phyloP scores from a whole-genome alignment of 2,113 vertebrate genomes.

The Parotia lawesii region DNA sequence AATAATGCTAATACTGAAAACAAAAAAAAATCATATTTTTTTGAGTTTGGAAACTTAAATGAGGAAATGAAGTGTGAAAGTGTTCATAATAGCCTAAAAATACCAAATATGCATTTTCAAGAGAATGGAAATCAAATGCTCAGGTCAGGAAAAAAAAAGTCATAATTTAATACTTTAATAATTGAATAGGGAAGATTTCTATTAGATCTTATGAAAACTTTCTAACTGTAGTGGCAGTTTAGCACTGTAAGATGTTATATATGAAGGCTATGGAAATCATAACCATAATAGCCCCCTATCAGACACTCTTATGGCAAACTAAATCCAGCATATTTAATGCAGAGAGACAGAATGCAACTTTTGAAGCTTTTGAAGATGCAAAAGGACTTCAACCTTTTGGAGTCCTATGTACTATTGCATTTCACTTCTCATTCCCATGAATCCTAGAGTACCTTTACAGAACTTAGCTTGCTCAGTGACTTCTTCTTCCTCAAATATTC shows the following conservation, averaged over 20 bases:
- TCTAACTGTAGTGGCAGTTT: not conserved
- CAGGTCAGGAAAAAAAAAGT: not conserved
- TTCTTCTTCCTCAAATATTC: not conserved
- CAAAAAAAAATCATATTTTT: not conserved
- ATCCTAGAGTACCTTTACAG: not conserved
- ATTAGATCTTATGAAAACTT: not conserved
- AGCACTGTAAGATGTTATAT: not conserved
- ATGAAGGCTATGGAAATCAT: not conserved
- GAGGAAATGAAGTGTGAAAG: not conserved
- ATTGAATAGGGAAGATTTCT: not conserved
- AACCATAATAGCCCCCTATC: rapidly evolving
- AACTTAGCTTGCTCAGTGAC: not conserved
- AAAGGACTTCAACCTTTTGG: not conserved
- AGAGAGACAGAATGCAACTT: not conserved
- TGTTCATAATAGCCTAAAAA: not conserved
- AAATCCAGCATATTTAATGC: not conserved
- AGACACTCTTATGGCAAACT: not conserved
- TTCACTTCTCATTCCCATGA: not conserved
- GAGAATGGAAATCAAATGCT: not conserved
- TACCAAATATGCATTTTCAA: not conserved
- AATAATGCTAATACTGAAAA: not conserved
- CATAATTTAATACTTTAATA: not conserved
- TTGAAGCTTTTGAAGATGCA: not conserved
- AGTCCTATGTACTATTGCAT: not conserved
- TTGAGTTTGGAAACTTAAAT: not conserved